A percentile compares a stretch with the other conserved stretches of the same genome.
Evolutionary conservation across 2,888 invertebrate genomes (phyloP).

Genomic region (Lasioglossum marginatum): DNA sequence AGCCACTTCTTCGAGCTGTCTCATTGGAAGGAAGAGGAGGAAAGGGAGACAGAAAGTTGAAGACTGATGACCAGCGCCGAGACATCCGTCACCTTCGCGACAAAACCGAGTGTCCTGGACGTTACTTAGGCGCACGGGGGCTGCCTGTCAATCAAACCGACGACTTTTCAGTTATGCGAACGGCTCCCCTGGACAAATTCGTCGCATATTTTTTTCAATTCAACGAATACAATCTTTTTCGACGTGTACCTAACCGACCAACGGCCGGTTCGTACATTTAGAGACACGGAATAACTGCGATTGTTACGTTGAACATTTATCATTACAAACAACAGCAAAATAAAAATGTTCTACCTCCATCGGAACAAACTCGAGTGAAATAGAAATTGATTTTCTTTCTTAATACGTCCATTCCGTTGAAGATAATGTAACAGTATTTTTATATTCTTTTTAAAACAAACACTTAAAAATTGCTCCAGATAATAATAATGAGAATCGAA

Average conservation of each 20-base stretch:
- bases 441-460: too few relatives aligned
- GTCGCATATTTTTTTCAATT: not conserved
- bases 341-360: too few relatives aligned
- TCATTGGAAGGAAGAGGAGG: constrained; percentile 43
- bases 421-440: not conserved
- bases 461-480: not conserved
- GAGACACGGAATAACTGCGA: not conserved
- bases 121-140: constrained; percentile 57
- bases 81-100: constrained; percentile 78
- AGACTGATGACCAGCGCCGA: constrained; percentile 68
- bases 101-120: constrained; percentile 76
- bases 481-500: not conserved
- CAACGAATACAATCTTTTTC: not conserved
- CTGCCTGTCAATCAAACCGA: constrained; percentile 65
- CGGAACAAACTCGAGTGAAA: too few relatives aligned
- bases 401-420: not conserved
- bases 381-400: not conserved
- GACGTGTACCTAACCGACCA: not conserved
- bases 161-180: constrained; percentile 22
- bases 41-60: constrained; percentile 50
- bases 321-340: not conserved
- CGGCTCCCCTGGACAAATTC: constrained; percentile 26
- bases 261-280: not conserved
- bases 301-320: not conserved
- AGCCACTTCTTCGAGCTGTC: constrained; percentile 78